Conservation (phyloP, 1,140 invertebrate genomes). For the Hylaeus volcanicus region DNA sequence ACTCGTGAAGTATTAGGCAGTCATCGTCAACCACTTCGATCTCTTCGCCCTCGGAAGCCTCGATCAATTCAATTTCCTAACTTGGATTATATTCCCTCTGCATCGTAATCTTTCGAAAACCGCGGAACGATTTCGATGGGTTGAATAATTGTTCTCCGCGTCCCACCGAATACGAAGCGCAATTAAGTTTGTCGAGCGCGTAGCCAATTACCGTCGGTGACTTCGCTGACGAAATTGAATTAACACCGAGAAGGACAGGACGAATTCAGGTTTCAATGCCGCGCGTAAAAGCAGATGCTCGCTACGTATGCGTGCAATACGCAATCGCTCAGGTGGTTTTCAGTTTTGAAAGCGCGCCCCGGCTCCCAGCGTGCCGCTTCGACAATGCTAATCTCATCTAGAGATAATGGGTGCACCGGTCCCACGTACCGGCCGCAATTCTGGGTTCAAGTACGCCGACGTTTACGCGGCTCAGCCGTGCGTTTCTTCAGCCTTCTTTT, state of each 20-base stretch:
- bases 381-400: conserved; percentile 72
- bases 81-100: no score
- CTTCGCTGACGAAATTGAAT: conserved; percentile 47
- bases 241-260: conserved; percentile 23
- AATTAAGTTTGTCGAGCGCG: background rate
- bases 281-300: background rate
- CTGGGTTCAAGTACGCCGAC: conserved; percentile 70
- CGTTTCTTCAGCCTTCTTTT: conserved; percentile 41
- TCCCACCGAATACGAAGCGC: background rate
- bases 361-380: conserved; percentile 44
- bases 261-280: conserved; percentile 48
- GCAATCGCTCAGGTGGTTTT: conserved; percentile 27
- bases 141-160: background rate
- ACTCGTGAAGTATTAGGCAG: no score
- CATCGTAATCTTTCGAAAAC: no score
- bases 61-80: no score
- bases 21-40: no score
- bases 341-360: conserved; percentile 45
- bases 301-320: background rate
- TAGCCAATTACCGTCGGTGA: background rate
- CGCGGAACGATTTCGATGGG: background rate
- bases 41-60: no score
- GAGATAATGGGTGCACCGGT: conserved; percentile 70
- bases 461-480: conserved; percentile 44
- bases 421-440: conserved; percentile 72